Conservation (phyloP, 1,140 invertebrate species). For the Calycopis cecrops region DNA sequence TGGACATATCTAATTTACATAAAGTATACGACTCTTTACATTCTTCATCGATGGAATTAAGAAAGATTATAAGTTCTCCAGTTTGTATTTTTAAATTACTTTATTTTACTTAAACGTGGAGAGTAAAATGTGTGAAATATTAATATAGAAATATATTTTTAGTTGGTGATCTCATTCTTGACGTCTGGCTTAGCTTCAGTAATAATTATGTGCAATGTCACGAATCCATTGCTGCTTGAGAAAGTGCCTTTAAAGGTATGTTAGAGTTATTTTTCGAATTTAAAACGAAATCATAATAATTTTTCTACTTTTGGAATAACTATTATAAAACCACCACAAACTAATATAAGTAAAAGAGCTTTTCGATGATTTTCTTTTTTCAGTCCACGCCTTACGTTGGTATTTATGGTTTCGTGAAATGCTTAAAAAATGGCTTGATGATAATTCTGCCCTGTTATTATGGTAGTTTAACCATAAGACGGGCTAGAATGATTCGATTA, state of each 20-base stretch:
- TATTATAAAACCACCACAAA: background rate
- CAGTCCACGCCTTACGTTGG: background rate
- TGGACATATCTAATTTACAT: slow-evolving; percentile 39
- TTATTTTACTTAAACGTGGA: background rate
- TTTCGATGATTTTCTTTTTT: background rate
- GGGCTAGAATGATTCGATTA: background rate
- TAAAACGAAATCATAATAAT: background rate
- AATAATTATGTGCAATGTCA: background rate
- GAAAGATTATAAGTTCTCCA: slow-evolving; percentile 42
- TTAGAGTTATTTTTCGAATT: no score
- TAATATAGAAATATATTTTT: background rate
- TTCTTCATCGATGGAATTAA: slow-evolving; percentile 43
- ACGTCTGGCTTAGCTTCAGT: background rate
- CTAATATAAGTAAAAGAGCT: background rate
- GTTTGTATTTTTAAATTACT: slow-evolving; percentile 27
- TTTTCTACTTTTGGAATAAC: background rate
- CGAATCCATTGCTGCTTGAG: background rate
- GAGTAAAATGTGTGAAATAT: background rate
- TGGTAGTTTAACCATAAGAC: slow-evolving; percentile 4
- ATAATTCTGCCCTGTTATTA: background rate
- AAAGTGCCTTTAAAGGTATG: background rate
- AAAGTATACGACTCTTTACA: slow-evolving; percentile 45
- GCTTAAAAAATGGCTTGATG: slow-evolving; percentile 3
- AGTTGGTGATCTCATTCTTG: background rate
- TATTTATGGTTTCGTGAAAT: slow-evolving; percentile 1